Percentiles rank a stretch among this genome's conserved stretches.
Conservation (phyloP, 2,113 vertebrate species). For the Peucedramus taeniatus region DNA sequence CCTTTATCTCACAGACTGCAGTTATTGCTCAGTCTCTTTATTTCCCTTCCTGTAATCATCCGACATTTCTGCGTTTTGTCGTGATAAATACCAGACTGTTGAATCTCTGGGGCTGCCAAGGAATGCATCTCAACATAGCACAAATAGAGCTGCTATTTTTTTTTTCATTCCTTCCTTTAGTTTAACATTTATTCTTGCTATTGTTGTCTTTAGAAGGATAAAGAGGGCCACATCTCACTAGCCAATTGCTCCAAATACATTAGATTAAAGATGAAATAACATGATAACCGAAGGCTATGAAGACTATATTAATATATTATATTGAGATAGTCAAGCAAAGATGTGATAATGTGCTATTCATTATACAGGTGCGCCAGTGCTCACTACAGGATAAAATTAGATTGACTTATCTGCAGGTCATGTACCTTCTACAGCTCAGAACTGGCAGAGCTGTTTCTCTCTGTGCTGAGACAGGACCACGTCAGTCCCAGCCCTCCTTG, state of each 20-base stretch:
- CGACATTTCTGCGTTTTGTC: not conserved
- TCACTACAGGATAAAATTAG: constrained; percentile 29
- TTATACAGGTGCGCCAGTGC: constrained; percentile 13
- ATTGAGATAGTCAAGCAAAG: not conserved
- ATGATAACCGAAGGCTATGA: not conserved
- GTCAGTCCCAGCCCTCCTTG: not conserved
- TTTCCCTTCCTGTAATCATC: constrained; percentile 34
- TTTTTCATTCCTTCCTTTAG: not conserved
- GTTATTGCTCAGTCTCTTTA: constrained; percentile 11
- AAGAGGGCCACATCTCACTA: not conserved
- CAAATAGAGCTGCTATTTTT: constrained; percentile 52
- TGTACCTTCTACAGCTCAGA: not conserved
- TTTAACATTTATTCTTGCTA: constrained; percentile 33
- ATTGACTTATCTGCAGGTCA: constrained; percentile 14
- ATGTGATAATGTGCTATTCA: constrained; percentile 7
- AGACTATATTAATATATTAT: not conserved
- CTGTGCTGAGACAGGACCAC: not conserved
- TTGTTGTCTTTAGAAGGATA: constrained; percentile 26
- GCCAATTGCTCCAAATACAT: constrained; percentile 2
- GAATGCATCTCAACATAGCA: not conserved
- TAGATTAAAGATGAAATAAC: constrained; percentile 29
- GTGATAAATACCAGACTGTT: constrained; percentile 64
- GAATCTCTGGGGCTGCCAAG: constrained; percentile 53
- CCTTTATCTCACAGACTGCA: constrained; percentile 29
- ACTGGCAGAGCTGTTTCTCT: not conserved